Conservation (phyloP, 2,888 invertebrate species). For the Lycocerus yunnanus region DNA sequence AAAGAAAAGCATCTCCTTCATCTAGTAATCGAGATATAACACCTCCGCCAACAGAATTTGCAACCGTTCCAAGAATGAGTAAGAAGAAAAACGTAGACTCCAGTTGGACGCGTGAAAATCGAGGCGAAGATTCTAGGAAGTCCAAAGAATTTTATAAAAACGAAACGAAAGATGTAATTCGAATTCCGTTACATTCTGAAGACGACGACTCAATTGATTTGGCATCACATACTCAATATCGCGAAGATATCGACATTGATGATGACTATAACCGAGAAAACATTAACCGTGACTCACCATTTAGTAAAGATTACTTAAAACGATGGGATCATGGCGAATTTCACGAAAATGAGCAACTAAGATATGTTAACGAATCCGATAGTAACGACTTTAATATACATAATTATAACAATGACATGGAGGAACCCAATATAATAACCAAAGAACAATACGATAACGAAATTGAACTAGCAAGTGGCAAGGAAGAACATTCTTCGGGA, state of each 20-base stretch:
- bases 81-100: neutral
- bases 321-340: conserved; percentile 54
- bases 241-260: conserved; percentile 54
- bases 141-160: conserved; percentile 43
- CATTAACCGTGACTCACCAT: conserved; percentile 52
- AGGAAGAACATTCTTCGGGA: conserved; percentile 64
- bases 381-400: conserved; percentile 36
- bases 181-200: conserved; percentile 52
- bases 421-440: conserved; percentile 47
- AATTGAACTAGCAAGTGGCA: conserved; percentile 45
- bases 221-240: conserved; percentile 51
- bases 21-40: conserved; percentile 63
- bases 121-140: conserved; percentile 39
- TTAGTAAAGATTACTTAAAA: conserved; percentile 48
- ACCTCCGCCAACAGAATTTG: conserved; percentile 68
- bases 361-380: conserved; percentile 1
- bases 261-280: conserved; percentile 58
- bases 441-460: conserved; percentile 47
- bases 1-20: conserved; percentile 59
- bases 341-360: conserved; percentile 34
- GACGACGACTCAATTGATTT: conserved; percentile 41
- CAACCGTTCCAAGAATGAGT: conserved; percentile 66
- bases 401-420: conserved; percentile 40
- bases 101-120: conserved; percentile 41
- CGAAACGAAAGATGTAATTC: conserved; percentile 40